Evolutionary conservation across 2,797 vertebrate genomes (phyloP).

Genomic region (Channa striata): DNA sequence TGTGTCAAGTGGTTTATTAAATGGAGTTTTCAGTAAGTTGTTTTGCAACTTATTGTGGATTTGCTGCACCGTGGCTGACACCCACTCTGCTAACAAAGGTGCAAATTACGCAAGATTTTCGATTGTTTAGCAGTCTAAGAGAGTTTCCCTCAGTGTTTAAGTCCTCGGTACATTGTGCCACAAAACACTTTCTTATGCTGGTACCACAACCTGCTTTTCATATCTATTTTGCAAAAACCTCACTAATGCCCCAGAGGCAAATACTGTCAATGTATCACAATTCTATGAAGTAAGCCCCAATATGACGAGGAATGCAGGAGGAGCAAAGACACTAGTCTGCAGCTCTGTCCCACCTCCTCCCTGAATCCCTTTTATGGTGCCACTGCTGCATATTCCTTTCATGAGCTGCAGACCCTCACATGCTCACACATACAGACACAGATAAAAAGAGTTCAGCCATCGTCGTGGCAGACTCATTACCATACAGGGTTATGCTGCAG

Average conservation of each 20-base stretch:
- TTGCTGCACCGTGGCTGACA: no score
- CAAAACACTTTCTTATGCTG: no score
- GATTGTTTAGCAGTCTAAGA: no score
- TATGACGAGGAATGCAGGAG: slow-evolving; percentile 64
- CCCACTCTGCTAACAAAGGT: no score
- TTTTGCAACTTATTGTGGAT: no score
- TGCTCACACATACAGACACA: slow-evolving; percentile 32
- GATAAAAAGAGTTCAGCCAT: slow-evolving; percentile 62
- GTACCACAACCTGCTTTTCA: no score
- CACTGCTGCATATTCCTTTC: slow-evolving; percentile 54
- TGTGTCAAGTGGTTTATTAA: no score
- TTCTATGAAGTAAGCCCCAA: slow-evolving; percentile 22
- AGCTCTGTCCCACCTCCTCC: slow-evolving; percentile 37
- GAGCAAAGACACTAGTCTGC: slow-evolving; percentile 29
- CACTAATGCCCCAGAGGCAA: neutral
- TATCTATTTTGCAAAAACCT: no score
- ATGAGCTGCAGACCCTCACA: slow-evolving; percentile 19
- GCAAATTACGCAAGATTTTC: no score
- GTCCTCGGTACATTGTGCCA: no score
- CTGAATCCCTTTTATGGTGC: slow-evolving; percentile 77
- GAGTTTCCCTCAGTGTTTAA: no score
- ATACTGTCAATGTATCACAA: slow-evolving; percentile 6
- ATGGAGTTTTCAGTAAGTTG: no score
- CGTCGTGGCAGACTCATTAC: slow-evolving; percentile 67
- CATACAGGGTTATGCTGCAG: slow-evolving; percentile 81